These are phyloP conservation scores for Nerophis ophidion DNA, from an alignment of 2,113 vertebrate genomes.

Conservation along the genomic window DNA sequence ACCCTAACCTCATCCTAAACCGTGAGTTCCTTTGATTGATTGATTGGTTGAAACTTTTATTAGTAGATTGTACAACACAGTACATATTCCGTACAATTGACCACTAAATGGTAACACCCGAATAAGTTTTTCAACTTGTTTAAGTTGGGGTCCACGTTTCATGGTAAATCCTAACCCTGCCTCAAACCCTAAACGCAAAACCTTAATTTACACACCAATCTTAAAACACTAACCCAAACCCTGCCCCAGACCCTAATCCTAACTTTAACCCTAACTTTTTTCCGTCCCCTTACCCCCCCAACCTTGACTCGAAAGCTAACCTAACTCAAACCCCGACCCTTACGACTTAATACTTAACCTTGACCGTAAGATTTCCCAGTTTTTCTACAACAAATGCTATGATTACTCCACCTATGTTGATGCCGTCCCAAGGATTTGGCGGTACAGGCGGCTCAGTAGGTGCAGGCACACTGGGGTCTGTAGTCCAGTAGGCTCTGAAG, in stretches of 20 bases:
- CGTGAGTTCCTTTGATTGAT: neutral
- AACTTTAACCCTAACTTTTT: no score
- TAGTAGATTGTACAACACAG: no score
- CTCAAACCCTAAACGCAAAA: neutral
- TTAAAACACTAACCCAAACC: neutral
- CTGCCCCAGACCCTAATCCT: neutral
- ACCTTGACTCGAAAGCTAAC: neutral
- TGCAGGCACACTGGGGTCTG: slow-evolving; percentile 48
- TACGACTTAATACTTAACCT: neutral
- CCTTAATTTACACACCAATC: neutral
- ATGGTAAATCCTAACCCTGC: neutral
- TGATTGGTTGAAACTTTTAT: no score
- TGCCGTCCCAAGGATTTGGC: slow-evolving; percentile 70
- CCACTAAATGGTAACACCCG: no score
- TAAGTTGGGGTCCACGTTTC: no score
- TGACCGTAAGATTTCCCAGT: neutral
- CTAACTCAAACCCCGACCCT: neutral
- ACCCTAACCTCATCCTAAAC: neutral
- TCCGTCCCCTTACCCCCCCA: neutral
- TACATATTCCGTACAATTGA: no score
- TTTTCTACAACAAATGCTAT: no score
- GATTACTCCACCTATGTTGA: slow-evolving; percentile 59
- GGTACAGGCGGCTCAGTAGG: slow-evolving; percentile 65
- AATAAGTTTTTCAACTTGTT: no score
- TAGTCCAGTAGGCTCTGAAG: slow-evolving; percentile 71